A percentile compares a stretch with the other conserved stretches of the same genome.
phyloP scores from a whole-genome alignment of 2,113 vertebrate species.

The Calypte anna region DNA sequence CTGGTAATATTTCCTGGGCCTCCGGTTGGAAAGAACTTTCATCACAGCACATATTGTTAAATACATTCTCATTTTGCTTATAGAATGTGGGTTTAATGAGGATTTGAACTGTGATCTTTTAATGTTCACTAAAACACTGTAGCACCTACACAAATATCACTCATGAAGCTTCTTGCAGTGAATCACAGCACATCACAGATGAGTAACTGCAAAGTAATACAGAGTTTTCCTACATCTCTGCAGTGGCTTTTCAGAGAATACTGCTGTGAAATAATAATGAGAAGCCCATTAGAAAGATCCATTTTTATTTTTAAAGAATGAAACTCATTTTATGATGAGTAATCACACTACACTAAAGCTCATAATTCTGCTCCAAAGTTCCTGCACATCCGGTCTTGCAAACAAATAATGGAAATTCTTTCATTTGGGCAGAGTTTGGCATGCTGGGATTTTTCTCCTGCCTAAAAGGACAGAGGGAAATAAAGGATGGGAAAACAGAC shows the following conservation, averaged over 20 bases:
- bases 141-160: slow-evolving; percentile 53
- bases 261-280: slow-evolving; percentile 62
- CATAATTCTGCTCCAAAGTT: not conserved
- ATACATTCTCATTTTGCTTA: slow-evolving; percentile 26
- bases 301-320: slow-evolving; percentile 33
- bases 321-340: not conserved
- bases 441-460: not conserved
- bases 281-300: slow-evolving; percentile 20
- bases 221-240: not conserved
- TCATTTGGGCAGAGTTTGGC: not conserved
- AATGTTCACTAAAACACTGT: slow-evolving; percentile 55
- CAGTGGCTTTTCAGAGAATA: not conserved
- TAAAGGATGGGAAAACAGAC: not conserved
- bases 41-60: slow-evolving; percentile 1
- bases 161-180: slow-evolving; percentile 38
- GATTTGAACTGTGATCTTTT: slow-evolving; percentile 55
- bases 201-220: slow-evolving; percentile 38
- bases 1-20: not conserved
- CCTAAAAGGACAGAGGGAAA: not conserved
- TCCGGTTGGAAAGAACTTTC: not conserved
- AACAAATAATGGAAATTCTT: not conserved
- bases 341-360: not conserved
- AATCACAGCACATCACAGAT: slow-evolving; percentile 35
- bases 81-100: not conserved
- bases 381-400: not conserved